Base-by-base conservation (phyloP, 2,797 vertebrate genomes). In the Percopsis omiscomaycus region DNA sequence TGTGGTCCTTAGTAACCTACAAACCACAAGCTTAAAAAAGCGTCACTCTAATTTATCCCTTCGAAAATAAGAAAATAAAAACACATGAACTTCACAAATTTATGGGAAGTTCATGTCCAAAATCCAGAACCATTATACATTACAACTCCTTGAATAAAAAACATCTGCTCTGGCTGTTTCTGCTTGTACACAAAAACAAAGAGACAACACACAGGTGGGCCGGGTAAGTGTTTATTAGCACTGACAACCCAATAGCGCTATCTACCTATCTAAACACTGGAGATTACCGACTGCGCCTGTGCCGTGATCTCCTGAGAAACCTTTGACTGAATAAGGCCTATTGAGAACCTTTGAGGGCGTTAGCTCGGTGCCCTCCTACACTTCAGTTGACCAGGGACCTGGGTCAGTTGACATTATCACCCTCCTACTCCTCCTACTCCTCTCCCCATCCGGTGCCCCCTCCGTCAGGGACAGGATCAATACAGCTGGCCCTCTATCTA, bases 241-340 rank as follows among this genome's bases (percentile, higher is more conserved):
- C 60, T 16, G 27, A 45, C 13, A 83, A 82, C 82, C 71, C 73
- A 84, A 27, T 49, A 27, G 14, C 48, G 16, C 64, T 88, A 90
- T 90, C 86, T 82, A 53, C 80, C 81, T 88, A 79, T 88, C 71
- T 37, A 85, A 88, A 90, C 74, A 88, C 37, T 27, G 51, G 71
- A 64, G 62, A 66, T 85, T 64, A 70, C 68, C 74, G 62, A 64
- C 44, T 71, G 66, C 2, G 14, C 77, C 69, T 72, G 48, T 64
- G 71, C 62, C 59, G 22, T 83, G 88, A 81, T 81, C 88, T 79
- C 74, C 74, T 79, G 79, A 79, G 83, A 85, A 90, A 89, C 88
- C 88, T 91, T 89, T 90, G 88, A 86, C 87, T 87, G 86, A 89
- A 90, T 75, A 61, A 89, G 84, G 81, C 87, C 87, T 86, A 90